A percentile compares a stretch with the other conserved stretches of the same genome.
Evolutionary conservation across 2,888 invertebrate species (phyloP).

Genomic region (Drosophila tripunctata): DNA sequence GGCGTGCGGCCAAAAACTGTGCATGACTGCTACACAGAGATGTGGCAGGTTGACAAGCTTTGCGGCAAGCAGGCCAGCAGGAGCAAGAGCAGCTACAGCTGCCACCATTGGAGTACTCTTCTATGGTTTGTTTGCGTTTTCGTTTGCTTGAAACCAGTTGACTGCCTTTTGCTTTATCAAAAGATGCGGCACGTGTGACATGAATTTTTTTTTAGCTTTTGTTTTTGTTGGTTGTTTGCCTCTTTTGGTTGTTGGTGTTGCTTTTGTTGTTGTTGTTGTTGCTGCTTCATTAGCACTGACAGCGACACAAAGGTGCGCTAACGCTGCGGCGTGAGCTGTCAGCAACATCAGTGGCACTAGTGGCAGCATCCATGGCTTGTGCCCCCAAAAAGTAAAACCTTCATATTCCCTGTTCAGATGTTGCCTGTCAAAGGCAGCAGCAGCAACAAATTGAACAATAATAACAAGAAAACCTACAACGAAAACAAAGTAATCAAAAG

Average conservation of each 20-base stretch:
- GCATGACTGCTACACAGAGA: constrained; percentile 7
- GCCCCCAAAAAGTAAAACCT: constrained; percentile 29
- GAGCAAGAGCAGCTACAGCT: background rate
- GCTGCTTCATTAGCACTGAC: constrained; percentile 70
- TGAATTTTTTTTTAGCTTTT: constrained; percentile 15
- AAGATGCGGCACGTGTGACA: constrained; percentile 58
- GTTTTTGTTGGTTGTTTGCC: constrained; percentile 31
- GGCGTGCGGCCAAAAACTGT: constrained; percentile 41
- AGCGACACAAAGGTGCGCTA: constrained; percentile 59
- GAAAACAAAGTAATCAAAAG: constrained; percentile 30
- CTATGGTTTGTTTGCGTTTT: constrained; percentile 14
- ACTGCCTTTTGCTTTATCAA: constrained; percentile 41
- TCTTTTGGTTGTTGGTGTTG: constrained; percentile 18
- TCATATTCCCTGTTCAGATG: constrained; percentile 9
- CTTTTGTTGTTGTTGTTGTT: constrained; percentile 35
- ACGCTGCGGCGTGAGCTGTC: constrained; percentile 54
- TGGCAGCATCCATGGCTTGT: constrained; percentile 13
- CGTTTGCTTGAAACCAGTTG: constrained; percentile 34
- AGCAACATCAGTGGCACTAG: constrained; percentile 30
- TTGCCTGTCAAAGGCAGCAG: constrained; percentile 31
- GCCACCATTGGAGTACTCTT: background rate
- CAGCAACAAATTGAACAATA: background rate
- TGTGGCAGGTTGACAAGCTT: background rate
- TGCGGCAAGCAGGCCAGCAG: background rate
- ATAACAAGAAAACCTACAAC: background rate